A percentile compares a stretch with the other conserved stretches of the same genome.
These are phyloP conservation scores for Electrona antarctica DNA, from an alignment of 2,113 vertebrate species.

Conservation along the genomic window DNA sequence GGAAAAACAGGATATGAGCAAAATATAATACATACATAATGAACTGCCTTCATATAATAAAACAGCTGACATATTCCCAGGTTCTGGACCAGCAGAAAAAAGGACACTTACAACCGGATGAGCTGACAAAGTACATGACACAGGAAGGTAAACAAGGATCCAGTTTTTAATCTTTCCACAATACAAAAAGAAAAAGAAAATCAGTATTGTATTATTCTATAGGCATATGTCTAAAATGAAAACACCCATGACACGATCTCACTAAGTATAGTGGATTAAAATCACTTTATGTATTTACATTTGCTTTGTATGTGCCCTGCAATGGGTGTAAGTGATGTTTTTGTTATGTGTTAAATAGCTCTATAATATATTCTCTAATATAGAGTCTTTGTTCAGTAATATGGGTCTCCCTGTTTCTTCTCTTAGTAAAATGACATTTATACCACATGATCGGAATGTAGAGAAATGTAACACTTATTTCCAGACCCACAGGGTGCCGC, in stretches of 20 bases:
- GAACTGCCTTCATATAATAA: not conserved
- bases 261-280: too few relatives aligned
- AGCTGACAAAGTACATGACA: constrained; percentile 86
- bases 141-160: constrained; percentile 84
- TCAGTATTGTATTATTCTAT: not conserved
- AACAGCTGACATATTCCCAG: constrained; percentile 64
- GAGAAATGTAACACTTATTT: too few relatives aligned
- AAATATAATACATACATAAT: not conserved
- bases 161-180: not conserved
- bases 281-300: not conserved
- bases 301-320: not conserved
- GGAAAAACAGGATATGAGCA: not conserved
- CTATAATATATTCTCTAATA: too few relatives aligned
- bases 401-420: too few relatives aligned
- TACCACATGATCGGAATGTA: too few relatives aligned
- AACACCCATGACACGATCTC: too few relatives aligned
- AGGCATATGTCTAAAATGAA: constrained; percentile 2
- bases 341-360: not conserved
- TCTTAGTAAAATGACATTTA: too few relatives aligned
- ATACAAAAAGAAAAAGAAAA: not conserved
- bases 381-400: too few relatives aligned
- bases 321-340: not conserved
- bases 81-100: constrained; percentile 87
- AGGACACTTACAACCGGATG: constrained; percentile 85
- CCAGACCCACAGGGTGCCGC: too few relatives aligned